These are phyloP conservation scores for Rhabdomys dilectus DNA, from an alignment of 2,113 vertebrate species.

Conservation along the genomic window DNA sequence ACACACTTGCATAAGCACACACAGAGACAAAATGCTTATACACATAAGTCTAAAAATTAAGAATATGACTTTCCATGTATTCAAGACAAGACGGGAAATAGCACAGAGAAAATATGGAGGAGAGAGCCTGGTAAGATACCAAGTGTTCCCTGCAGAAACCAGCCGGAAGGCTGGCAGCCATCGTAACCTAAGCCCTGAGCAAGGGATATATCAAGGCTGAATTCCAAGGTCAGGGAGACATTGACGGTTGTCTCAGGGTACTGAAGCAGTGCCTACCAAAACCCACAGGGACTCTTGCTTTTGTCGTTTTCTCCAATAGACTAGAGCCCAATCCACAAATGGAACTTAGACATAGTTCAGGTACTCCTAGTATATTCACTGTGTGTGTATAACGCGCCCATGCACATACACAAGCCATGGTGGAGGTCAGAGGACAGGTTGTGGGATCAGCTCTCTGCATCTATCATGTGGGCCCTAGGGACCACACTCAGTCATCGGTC, in stretches of 20 bases:
- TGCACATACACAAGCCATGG: too few relatives aligned
- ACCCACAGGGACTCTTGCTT: background rate
- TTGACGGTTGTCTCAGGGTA: background rate
- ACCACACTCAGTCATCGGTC: background rate
- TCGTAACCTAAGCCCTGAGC: constrained; percentile 13
- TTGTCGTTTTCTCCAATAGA: background rate
- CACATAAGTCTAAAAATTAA: background rate
- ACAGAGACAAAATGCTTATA: background rate
- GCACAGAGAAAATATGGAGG: background rate
- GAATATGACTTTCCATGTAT: background rate
- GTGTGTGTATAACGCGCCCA: background rate
- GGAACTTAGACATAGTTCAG: background rate
- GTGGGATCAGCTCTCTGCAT: background rate
- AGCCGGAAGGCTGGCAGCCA: background rate
- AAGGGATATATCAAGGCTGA: background rate
- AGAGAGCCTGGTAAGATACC: constrained; percentile 12
- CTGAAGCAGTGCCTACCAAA: background rate
- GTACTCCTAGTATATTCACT: background rate
- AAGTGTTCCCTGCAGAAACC: constrained; percentile 40
- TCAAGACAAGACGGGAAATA: background rate
- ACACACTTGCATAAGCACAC: background rate
- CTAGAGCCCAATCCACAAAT: background rate
- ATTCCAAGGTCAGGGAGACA: constrained; percentile 30
- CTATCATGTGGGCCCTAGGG: background rate
- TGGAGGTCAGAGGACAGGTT: background rate